Conservation (phyloP, 2,113 vertebrate genomes). For the Ammospiza nelsoni region DNA sequence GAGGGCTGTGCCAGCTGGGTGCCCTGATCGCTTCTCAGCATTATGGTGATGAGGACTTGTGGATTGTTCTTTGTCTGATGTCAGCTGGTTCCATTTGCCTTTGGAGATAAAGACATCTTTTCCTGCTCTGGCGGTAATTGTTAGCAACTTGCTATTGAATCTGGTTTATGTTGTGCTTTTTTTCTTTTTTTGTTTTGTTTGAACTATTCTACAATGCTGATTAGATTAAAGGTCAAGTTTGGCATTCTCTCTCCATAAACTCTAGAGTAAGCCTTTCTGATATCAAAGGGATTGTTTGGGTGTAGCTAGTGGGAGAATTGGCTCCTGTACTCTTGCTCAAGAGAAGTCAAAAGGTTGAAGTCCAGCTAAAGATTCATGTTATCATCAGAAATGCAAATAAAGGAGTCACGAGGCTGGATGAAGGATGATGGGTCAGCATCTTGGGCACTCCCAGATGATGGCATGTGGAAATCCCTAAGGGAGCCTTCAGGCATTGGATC, state of each 20-base stretch:
- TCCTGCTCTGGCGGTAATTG: background rate
- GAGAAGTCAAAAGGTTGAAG: background rate
- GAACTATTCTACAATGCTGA: background rate
- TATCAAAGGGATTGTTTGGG: background rate
- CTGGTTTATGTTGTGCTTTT: background rate
- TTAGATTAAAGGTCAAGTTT: background rate
- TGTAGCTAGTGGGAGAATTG: background rate
- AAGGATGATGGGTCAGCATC: background rate
- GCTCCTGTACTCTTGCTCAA: constrained; percentile 19
- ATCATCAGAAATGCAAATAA: constrained; percentile 19
- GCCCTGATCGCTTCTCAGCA: background rate
- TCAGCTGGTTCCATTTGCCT: background rate
- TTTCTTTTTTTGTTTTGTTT: background rate
- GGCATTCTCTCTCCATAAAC: background rate
- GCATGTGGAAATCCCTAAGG: background rate
- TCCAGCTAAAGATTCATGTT: background rate
- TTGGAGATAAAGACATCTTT: background rate
- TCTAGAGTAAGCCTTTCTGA: background rate
- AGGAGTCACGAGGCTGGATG: background rate
- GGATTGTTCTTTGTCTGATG: background rate
- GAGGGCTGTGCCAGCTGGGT: background rate
- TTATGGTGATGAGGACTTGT: background rate
- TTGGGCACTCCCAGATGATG: background rate
- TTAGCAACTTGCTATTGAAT: background rate
- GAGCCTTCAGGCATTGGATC: background rate